phyloP scores from a whole-genome alignment of 2,797 vertebrate genomes.

The Neostethus bicornis region DNA sequence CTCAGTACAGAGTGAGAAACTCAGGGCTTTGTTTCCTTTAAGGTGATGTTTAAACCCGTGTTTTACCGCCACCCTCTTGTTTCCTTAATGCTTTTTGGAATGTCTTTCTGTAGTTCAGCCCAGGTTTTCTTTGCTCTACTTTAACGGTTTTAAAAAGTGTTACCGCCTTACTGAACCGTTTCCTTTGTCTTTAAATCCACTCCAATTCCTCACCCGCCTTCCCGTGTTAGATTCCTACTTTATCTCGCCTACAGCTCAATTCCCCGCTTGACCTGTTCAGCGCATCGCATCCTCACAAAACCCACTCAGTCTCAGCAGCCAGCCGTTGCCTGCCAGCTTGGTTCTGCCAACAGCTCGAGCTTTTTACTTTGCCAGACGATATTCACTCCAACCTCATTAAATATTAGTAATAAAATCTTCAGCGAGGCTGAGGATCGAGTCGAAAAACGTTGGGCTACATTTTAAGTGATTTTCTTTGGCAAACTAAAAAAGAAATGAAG shows the following conservation, averaged over 20 bases:
- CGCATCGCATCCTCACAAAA: background rate
- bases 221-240: background rate
- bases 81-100: background rate
- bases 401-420: background rate
- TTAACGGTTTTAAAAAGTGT: background rate
- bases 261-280: background rate
- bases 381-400: background rate
- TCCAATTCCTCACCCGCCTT: background rate
- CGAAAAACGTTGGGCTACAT: background rate
- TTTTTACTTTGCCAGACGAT: background rate
- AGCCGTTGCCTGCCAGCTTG: background rate
- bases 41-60: no score
- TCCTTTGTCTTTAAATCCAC: background rate
- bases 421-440: background rate
- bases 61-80: no score
- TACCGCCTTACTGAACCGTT: background rate
- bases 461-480: background rate
- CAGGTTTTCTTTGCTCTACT: background rate
- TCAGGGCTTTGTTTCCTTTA: no score
- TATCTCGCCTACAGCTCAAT: slow-evolving; percentile 1
- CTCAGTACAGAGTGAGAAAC: no score
- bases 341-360: background rate
- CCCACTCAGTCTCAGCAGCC: background rate
- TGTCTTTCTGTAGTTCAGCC: background rate
- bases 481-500: background rate